Base-by-base conservation (phyloP, 2,888 invertebrate species). In the Macropis europaea region DNA sequence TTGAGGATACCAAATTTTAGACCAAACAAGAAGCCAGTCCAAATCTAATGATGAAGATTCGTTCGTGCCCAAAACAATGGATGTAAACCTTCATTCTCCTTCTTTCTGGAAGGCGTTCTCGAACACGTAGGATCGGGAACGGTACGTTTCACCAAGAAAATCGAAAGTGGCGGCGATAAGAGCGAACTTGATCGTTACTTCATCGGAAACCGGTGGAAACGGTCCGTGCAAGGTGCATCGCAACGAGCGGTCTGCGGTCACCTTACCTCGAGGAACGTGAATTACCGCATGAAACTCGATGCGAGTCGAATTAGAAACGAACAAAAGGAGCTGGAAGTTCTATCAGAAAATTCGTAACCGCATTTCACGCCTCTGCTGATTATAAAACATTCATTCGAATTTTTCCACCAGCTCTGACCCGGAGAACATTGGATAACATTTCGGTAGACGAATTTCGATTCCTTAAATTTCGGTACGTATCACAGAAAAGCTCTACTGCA, bases 281-380 rank as follows among this genome's bases (percentile, higher is more conserved):
- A 76, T 71, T 67, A 73, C 59, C 72, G 63, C 73, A 59, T 47
- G 54, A 67, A 76, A 72, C 42, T 11, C 54, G 71, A 76, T 36
- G 57, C 43, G 34, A 17, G 24, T 9, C 2, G 47, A 19, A 70
- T 6, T n/a, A n/a, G 53, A 28, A 36, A 47, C 17, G 28, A 26
- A 11, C 40, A 17, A 47, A 69, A 43, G 42, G 36, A 32, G 43
- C 43, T n/a, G n/a, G n/a, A n/a, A n/a, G n/a, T n/a, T n/a, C n/a
- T n/a, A n/a, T n/a, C n/a, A n/a, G n/a, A n/a, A n/a, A n/a, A n/a
- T n/a, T n/a, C n/a, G n/a, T n/a, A n/a, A n/a, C n/a, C n/a, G n/a
- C n/a, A 52, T 62, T 52, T 53, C 43, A 30, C 32, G 9, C n/a
- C n/a, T n/a, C n/a, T n/a, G n/a, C n/a, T n/a, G n/a, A n/a, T n/a